phyloP scores from a whole-genome alignment of 1,140 invertebrate genomes.

The Drosophila sechellia region DNA sequence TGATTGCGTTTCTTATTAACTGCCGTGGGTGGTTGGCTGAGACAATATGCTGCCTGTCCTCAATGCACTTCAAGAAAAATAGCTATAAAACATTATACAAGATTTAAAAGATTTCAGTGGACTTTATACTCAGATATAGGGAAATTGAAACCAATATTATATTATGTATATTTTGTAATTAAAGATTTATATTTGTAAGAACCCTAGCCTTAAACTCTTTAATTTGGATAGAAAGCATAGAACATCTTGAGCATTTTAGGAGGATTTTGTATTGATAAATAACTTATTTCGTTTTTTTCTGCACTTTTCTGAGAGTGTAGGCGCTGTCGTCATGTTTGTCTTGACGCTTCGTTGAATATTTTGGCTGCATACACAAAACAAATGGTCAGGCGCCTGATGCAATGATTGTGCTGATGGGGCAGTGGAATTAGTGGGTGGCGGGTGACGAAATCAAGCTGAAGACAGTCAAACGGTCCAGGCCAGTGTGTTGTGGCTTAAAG shows the following conservation, averaged over 20 bases:
- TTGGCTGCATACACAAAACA: conserved; percentile 62
- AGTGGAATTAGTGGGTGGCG: background rate
- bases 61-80: conserved; percentile 2
- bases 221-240: too few species aligned
- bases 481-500: conserved; percentile 32
- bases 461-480: conserved; percentile 2
- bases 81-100: too few species aligned
- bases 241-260: too few species aligned
- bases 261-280: too few species aligned
- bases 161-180: background rate
- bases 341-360: conserved; percentile 78
- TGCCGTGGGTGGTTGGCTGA: conserved; percentile 59
- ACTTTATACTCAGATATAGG: too few species aligned
- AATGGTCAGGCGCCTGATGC: conserved; percentile 60
- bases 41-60: conserved; percentile 76
- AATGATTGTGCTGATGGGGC: conserved; percentile 24
- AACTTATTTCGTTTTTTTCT: too few species aligned
- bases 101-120: background rate
- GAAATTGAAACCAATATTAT: background rate
- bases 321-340: conserved; percentile 69
- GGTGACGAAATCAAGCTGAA: background rate
- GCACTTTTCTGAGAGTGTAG: background rate
- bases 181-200: too few species aligned
- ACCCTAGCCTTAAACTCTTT: too few species aligned
- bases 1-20: conserved; percentile 84